Conservation (phyloP, 2,888 invertebrate species). For the Morpho achilles region DNA sequence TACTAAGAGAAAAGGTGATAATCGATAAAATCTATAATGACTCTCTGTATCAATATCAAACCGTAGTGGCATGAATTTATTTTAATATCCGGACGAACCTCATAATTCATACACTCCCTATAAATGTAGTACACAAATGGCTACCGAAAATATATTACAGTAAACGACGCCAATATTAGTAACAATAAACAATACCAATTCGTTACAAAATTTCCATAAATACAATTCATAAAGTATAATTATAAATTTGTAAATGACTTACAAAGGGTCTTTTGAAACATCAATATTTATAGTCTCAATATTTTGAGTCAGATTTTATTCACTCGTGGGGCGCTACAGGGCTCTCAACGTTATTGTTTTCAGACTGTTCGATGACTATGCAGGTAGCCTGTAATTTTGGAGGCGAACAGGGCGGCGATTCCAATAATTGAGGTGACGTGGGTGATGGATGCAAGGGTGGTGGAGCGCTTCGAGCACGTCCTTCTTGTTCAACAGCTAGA, state of each 20-base stretch:
- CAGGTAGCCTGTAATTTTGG: slow-evolving; percentile 41
- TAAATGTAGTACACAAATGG: slow-evolving; percentile 1
- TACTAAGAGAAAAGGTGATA: slow-evolving; percentile 26
- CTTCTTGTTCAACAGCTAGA: slow-evolving; percentile 44
- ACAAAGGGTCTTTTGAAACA: slow-evolving; percentile 46
- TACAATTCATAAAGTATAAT: slow-evolving; percentile 34
- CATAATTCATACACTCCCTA: slow-evolving; percentile 3
- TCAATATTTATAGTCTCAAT: slow-evolving; percentile 27
- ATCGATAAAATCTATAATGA: slow-evolving; percentile 11
- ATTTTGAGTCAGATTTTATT: slow-evolving; percentile 33
- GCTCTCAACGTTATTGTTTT: slow-evolving; percentile 20
- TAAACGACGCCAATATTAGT: slow-evolving; percentile 18
- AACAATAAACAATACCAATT: slow-evolving; percentile 24
- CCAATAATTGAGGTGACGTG: slow-evolving; percentile 35
- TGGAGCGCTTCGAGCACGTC: slow-evolving; percentile 54
- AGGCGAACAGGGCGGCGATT: slow-evolving; percentile 36
- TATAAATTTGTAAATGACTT: slow-evolving; percentile 53
- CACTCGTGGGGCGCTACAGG: slow-evolving; percentile 36
- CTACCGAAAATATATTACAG: slow-evolving; percentile 9
- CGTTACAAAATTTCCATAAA: slow-evolving; percentile 24
- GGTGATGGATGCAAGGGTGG: slow-evolving; percentile 37
- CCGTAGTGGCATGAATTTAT: slow-evolving; percentile 8
- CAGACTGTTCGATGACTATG: slow-evolving; percentile 50
- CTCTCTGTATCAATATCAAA: slow-evolving; percentile 13
- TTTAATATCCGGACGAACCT: slow-evolving; percentile 14